Conservation (phyloP, 2,113 vertebrate species). For the Centropus unirufus region DNA sequence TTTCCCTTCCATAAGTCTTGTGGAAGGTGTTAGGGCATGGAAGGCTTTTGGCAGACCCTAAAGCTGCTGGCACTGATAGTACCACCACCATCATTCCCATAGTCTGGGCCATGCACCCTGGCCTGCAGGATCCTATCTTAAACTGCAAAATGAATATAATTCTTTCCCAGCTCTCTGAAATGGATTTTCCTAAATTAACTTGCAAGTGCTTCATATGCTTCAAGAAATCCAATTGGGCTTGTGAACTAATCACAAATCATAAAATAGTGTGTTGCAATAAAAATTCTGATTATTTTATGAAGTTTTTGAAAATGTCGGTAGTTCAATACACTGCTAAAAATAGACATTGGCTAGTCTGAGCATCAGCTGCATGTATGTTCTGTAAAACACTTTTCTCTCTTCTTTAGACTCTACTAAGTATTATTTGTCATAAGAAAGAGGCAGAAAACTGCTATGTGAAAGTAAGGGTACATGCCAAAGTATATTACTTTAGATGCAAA, state of each 20-base stretch:
- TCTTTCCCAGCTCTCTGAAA: background rate
- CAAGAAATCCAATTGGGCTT: background rate
- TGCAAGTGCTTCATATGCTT: background rate
- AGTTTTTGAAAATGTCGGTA: background rate
- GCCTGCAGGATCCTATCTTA: background rate
- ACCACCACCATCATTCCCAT: accelerated
- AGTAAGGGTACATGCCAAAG: background rate
- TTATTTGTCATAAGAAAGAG: background rate
- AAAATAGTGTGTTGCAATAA: background rate
- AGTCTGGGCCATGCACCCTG: too few relatives aligned
- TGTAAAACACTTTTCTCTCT: background rate
- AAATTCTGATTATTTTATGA: background rate
- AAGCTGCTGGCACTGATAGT: background rate
- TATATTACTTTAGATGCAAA: background rate
- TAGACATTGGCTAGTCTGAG: background rate
- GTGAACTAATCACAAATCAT: background rate
- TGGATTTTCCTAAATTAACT: background rate
- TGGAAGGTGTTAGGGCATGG: background rate
- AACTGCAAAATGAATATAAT: background rate
- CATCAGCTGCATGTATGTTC: background rate
- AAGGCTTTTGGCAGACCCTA: background rate
- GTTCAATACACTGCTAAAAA: background rate
- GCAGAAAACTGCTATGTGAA: background rate
- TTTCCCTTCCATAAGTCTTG: background rate
- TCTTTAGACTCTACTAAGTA: background rate